Evolutionary conservation across 2,113 vertebrate species (phyloP).

Genomic region (Calidris pygmaea): DNA sequence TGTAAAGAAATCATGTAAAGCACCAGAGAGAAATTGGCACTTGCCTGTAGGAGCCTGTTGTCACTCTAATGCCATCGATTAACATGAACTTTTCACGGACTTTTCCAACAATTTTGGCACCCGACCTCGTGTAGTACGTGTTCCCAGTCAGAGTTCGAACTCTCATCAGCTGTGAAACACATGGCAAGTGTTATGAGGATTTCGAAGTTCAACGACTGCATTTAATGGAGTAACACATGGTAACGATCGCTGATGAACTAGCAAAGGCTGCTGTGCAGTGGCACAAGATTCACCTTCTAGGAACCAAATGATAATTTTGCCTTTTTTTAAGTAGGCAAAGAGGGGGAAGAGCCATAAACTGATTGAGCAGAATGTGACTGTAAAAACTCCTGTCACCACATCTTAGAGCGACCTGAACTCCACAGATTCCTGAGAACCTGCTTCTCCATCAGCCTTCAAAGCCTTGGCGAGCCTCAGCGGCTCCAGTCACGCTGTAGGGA

Average conservation of each 20-base stretch:
- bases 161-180: slow-evolving; percentile 81
- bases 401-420: background rate
- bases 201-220: background rate
- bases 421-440: background rate
- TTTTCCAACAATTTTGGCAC: slow-evolving; percentile 88
- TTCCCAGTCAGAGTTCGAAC: slow-evolving; percentile 87
- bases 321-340: background rate
- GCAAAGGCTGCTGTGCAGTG: background rate
- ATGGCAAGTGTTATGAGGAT: background rate
- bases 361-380: background rate
- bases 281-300: background rate
- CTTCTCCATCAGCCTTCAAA: background rate
- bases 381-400: background rate
- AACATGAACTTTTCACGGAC: slow-evolving; percentile 93
- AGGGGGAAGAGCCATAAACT: background rate
- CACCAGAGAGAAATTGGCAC: background rate
- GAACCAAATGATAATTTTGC: background rate
- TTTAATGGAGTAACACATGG: background rate
- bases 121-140: slow-evolving; percentile 89
- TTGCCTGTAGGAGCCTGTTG: slow-evolving; percentile 95
- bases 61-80: slow-evolving; percentile 90
- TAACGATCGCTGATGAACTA: background rate
- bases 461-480: fast-evolving
- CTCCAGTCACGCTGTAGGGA: background rate
- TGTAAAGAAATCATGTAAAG: background rate